Conservation (phyloP, 2,797 vertebrate genomes). For the Gallirallus australis region DNA sequence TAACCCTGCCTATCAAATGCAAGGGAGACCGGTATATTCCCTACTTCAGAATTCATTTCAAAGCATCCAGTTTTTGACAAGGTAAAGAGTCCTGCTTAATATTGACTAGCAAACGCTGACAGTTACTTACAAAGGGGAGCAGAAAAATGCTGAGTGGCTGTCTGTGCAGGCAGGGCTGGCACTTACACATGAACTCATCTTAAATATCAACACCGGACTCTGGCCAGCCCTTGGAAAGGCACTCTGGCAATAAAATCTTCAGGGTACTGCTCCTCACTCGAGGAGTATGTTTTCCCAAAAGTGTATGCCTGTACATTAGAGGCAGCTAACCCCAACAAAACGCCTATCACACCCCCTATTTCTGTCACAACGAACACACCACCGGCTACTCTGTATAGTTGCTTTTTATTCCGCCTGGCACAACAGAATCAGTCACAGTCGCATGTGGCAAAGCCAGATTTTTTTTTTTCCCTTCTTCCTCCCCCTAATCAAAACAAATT, state of each 20-base stretch:
- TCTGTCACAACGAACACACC: background rate
- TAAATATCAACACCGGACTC: background rate
- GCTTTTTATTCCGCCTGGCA: slow-evolving; percentile 30
- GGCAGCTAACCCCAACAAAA: background rate
- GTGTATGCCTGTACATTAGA: background rate
- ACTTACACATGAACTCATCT: background rate
- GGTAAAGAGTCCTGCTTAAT: slow-evolving; percentile 36
- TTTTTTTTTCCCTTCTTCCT: slow-evolving; percentile 9
- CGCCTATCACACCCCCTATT: background rate
- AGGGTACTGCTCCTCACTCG: background rate
- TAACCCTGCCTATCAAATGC: slow-evolving; percentile 16
- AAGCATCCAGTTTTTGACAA: slow-evolving; percentile 32
- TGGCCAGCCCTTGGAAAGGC: background rate
- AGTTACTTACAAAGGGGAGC: background rate
- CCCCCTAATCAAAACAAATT: slow-evolving; percentile 41
- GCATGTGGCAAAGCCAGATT: background rate
- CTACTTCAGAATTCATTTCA: background rate
- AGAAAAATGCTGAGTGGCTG: background rate
- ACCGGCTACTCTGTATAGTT: background rate
- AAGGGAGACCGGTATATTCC: background rate
- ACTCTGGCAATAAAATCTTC: background rate
- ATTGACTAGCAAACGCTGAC: background rate
- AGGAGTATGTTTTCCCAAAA: background rate
- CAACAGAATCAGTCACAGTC: background rate
- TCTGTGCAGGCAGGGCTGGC: background rate